A percentile compares a stretch with the other conserved stretches of the same genome.
These are phyloP conservation scores for Melospiza georgiana DNA, from an alignment of 2,113 vertebrate species.

Conservation along the genomic window DNA sequence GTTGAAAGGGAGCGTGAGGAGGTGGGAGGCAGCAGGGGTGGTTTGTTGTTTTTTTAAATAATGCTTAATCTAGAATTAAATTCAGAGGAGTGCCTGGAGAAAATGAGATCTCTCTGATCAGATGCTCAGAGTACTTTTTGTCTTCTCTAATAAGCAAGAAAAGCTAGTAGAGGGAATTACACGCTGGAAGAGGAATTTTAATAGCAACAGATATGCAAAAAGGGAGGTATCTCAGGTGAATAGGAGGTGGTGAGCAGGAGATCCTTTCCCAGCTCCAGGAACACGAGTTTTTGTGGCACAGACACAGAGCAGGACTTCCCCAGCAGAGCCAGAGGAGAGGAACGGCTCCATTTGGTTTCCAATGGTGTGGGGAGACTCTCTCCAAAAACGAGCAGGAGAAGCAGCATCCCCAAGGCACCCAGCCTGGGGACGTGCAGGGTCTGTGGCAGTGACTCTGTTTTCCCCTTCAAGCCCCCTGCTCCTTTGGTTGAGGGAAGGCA, in stretches of 20 bases:
- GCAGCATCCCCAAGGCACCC: background rate
- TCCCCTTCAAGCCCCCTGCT: fast-evolving
- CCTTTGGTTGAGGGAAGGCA: background rate
- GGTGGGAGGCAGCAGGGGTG: slow-evolving; percentile 5
- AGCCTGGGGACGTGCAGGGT: fast-evolving
- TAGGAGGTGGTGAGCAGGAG: background rate
- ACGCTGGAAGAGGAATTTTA: slow-evolving; percentile 6
- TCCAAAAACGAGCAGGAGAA: fast-evolving
- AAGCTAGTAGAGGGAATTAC: background rate
- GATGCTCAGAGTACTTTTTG: slow-evolving; percentile 54
- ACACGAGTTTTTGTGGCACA: background rate
- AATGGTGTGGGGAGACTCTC: fast-evolving
- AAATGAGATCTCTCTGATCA: slow-evolving; percentile 46
- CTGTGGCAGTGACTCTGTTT: too few relatives aligned
- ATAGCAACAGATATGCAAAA: background rate
- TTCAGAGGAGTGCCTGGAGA: slow-evolving; percentile 48
- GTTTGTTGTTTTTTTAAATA: background rate
- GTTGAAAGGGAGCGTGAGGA: background rate
- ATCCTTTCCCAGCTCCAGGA: background rate
- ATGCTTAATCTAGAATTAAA: slow-evolving; percentile 55
- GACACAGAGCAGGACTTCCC: background rate
- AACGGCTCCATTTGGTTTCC: background rate
- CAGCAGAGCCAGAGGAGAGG: background rate
- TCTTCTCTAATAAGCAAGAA: slow-evolving; percentile 34
- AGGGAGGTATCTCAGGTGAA: background rate